Base-by-base conservation (phyloP, 2,888 invertebrate species). In the Pollenia labialis region DNA sequence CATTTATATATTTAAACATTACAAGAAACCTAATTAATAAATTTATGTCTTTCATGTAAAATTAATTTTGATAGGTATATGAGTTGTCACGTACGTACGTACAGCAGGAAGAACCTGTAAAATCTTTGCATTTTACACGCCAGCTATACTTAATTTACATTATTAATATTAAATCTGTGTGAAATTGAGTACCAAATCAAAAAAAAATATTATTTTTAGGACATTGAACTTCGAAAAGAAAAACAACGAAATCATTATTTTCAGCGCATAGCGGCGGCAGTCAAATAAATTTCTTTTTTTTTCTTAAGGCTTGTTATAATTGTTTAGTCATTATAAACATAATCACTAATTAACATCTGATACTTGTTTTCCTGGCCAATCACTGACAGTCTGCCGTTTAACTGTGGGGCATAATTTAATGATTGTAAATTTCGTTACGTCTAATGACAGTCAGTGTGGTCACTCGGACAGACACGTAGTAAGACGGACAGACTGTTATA, bases 301-400 rank as follows among this genome's bases (percentile, higher is more conserved):
- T 62, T 76, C 54, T n/a, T 18, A 69, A 82, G 60, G 52, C 52
- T 14, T 69, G 40, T 54, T 82, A 50, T 76, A 76, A 82, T 76
- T 82, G 68, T 54, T 69, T 16, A 23, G 52, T 60, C 54, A 62
- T 71, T 82, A 52, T 54, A 76, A 71, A 76, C 18, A 62, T 71
- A 69, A 82, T 60, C 42, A 71, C 54, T 82, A 76, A 82, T 76
- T 82, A 76, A 62, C 54, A 46, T 52, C 48, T 76, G 48, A 62
- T 76, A 62, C 82, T 56, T 54, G 69, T 76, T 76, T 75, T 16
- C 10, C 66, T 52, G 69, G 76, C 72, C 72, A 74, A 66, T n/a
- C 12, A 62, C 44, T 40, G 71, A 46, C 44, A 58, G 62, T 80
- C 62, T 54, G 44, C 9, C 54, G 14, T 56, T 56, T 40, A 9